A percentile compares a stretch with the other conserved stretches of the same genome.
Evolutionary conservation across 37 sponge, comb jelly and placozoan genomes (phyloP).

Genomic region (Geodia barretti): DNA sequence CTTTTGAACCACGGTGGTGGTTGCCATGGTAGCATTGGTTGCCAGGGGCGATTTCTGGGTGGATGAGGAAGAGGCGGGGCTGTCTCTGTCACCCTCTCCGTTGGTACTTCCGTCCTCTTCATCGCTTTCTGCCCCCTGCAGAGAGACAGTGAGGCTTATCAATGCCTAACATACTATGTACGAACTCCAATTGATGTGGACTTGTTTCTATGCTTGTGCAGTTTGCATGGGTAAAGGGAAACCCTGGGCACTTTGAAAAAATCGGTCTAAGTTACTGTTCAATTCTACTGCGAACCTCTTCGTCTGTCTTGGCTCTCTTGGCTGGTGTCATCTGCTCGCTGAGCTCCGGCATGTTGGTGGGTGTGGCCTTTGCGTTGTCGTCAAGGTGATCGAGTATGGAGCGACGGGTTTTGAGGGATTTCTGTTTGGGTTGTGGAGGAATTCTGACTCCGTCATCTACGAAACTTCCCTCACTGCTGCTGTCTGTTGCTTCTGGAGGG

Average conservation of each 20-base stretch:
- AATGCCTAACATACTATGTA: too few species aligned
- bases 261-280: too few species aligned
- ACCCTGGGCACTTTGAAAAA: too few species aligned
- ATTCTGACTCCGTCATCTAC: constrained; percentile 11
- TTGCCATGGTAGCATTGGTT: too few species aligned
- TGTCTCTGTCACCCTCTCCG: constrained; percentile 37
- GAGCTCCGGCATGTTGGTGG: neutral
- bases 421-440: constrained; percentile 19
- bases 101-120: constrained; percentile 52
- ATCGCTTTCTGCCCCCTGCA: too few species aligned
- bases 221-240: too few species aligned
- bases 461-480: constrained; percentile 39
- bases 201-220: too few species aligned
- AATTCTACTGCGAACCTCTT: constrained; percentile 2
- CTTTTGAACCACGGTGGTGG: neutral
- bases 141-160: too few species aligned
- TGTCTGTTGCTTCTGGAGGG: constrained; percentile 6
- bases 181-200: too few species aligned
- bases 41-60: constrained; percentile 37
- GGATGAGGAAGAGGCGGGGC: neutral
- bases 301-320: constrained; percentile 41
- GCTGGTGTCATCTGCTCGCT: neutral
- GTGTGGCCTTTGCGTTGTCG: constrained; percentile 9
- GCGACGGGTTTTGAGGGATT: constrained; percentile 33
- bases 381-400: constrained; percentile 43